These are phyloP conservation scores for Pocillopora damicornis DNA, from an alignment of 64 coral and sea anemone genomes.

Conservation along the genomic window DNA sequence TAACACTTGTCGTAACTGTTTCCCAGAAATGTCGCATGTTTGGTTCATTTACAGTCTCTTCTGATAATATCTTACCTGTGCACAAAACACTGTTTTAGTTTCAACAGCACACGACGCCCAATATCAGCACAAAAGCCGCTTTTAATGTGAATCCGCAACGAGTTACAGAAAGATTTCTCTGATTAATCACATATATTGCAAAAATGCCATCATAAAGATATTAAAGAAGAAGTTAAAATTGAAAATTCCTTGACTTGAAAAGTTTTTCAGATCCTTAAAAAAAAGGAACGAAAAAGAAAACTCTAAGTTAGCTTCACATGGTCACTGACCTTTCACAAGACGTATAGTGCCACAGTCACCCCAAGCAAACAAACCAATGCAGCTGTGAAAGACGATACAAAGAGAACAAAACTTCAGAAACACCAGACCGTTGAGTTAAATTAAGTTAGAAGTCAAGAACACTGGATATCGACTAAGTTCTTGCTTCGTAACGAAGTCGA, in stretches of 20 bases:
- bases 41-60: conserved; percentile 49
- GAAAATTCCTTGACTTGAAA: too few species aligned
- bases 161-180: too few species aligned
- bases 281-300: too few species aligned
- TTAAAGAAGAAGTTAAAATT: too few species aligned
- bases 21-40: conserved; percentile 90
- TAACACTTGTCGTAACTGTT: conserved; percentile 65
- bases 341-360: conserved; percentile 70
- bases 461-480: too few species aligned
- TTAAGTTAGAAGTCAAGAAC: too few species aligned
- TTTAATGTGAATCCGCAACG: too few species aligned
- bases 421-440: background rate
- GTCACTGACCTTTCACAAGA: conserved; percentile 69
- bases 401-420: background rate
- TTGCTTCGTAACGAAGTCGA: too few species aligned
- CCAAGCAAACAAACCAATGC: conserved; percentile 67
- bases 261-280: too few species aligned
- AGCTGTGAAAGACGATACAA: conserved; percentile 14
- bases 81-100: background rate
- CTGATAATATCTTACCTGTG: conserved; percentile 48
- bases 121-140: background rate
- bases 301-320: background rate
- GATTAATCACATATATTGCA: too few species aligned
- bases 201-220: too few species aligned
- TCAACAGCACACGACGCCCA: too few species aligned